Evolutionary conservation across 1,140 invertebrate genomes (phyloP).

Genomic region (Anastrepha obliqua): DNA sequence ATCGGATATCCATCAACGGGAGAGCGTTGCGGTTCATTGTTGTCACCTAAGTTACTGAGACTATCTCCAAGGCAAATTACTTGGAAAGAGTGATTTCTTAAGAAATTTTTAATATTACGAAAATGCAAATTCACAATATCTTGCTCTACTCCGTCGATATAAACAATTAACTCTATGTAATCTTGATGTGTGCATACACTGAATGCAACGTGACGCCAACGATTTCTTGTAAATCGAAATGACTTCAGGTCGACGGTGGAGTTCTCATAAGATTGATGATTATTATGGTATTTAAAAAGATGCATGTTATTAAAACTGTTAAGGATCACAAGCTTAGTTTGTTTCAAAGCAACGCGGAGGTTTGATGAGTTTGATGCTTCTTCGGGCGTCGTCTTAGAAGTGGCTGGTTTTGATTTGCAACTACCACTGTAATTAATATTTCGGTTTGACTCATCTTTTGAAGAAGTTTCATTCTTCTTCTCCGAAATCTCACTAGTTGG

Average conservation of each 20-base stretch:
- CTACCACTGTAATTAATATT: not conserved
- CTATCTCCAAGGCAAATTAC: conserved; percentile 67
- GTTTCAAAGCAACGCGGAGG: conserved; percentile 68
- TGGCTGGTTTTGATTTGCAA: not conserved
- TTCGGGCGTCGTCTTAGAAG: not conserved
- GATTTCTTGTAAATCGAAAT: conserved; percentile 63
- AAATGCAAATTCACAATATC: conserved; percentile 63
- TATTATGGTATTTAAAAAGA: conserved; percentile 53
- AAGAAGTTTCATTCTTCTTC: not conserved
- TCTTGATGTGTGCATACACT: conserved; percentile 63
- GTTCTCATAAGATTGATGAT: conserved; percentile 57
- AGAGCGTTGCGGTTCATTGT: conserved; percentile 57
- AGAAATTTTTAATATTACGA: conserved; percentile 61
- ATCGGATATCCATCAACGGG: conserved; percentile 61
- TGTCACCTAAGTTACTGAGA: conserved; percentile 48
- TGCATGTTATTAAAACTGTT: conserved; percentile 71
- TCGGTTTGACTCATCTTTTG: not conserved
- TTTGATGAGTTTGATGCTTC: conserved; percentile 15
- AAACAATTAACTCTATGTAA: conserved; percentile 62
- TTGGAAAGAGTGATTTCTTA: conserved; percentile 65
- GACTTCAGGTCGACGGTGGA: conserved; percentile 63
- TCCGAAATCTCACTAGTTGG: not conserved
- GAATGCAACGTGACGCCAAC: conserved; percentile 70
- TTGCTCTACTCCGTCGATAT: conserved; percentile 68
- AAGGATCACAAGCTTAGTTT: conserved; percentile 68